Percentiles rank a stretch among this genome's conserved stretches.
Evolutionary conservation across 2,113 vertebrate species (phyloP).

Genomic region (Mirza zaza): DNA sequence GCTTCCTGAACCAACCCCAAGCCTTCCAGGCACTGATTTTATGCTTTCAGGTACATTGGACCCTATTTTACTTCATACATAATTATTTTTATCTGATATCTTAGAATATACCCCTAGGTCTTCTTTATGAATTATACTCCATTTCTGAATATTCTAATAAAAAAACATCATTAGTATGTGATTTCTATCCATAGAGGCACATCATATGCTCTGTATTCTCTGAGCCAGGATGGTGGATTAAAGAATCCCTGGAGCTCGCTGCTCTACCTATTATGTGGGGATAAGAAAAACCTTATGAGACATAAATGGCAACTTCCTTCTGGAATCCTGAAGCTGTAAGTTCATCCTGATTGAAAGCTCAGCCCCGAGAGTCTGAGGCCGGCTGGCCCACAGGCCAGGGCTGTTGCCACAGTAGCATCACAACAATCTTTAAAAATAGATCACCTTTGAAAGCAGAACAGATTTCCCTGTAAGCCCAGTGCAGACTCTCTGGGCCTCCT

Average conservation of each 20-base stretch:
- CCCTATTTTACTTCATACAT: neutral
- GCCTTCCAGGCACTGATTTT: neutral
- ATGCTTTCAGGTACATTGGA: neutral
- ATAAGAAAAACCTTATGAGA: neutral
- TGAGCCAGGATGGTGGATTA: neutral
- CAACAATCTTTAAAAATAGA: constrained; percentile 41
- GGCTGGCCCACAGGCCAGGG: neutral
- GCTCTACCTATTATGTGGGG: neutral
- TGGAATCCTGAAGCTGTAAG: neutral
- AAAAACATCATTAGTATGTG: neutral
- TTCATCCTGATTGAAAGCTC: neutral
- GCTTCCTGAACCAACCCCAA: neutral
- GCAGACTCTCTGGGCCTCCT: neutral
- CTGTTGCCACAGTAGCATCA: neutral
- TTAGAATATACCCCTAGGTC: neutral
- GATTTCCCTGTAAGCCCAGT: neutral
- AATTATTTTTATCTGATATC: neutral
- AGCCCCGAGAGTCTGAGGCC: neutral
- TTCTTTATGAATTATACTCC: neutral
- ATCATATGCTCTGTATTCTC: neutral
- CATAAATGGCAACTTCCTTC: neutral
- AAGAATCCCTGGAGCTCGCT: neutral
- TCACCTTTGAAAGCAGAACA: constrained; percentile 31
- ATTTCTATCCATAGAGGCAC: neutral
- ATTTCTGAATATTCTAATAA: constrained; percentile 17